Conservation (phyloP, 2,113 vertebrate genomes). For the Rhombomys opimus region DNA sequence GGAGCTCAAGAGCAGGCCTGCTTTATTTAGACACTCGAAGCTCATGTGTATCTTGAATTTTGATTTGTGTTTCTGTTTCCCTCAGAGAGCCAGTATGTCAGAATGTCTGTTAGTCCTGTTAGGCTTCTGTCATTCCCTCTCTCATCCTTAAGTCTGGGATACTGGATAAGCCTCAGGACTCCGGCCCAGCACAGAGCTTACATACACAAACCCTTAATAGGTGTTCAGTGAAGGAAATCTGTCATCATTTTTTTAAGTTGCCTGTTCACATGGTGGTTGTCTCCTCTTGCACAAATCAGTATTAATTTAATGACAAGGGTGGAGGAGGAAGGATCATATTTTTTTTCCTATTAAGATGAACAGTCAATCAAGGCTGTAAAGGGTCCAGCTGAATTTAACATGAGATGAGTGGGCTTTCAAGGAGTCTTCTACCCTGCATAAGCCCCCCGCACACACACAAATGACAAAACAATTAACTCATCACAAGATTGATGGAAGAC, state of each 20-base stretch:
- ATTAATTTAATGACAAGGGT: slow-evolving; percentile 51
- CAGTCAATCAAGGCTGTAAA: slow-evolving; percentile 48
- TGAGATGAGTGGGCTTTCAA: slow-evolving; percentile 20
- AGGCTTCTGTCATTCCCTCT: neutral
- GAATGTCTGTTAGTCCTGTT: neutral
- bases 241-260: slow-evolving; percentile 47
- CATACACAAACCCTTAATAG: neutral
- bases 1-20: neutral
- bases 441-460: slow-evolving; percentile 63
- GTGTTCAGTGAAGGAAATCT: neutral
- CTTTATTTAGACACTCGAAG: neutral
- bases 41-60: neutral
- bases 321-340: slow-evolving; percentile 54
- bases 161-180: neutral
- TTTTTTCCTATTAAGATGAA: slow-evolving; percentile 70
- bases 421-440: neutral
- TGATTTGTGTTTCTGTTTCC: neutral
- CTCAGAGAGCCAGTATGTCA: neutral
- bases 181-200: neutral
- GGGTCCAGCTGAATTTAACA: slow-evolving; percentile 67
- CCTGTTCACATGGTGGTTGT: neutral
- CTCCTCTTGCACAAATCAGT: slow-evolving; percentile 47
- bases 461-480: slow-evolving; percentile 52
- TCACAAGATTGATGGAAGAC: neutral
- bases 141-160: neutral